phyloP scores from a whole-genome alignment of 2,888 invertebrate genomes.

The Gari tellinella region DNA sequence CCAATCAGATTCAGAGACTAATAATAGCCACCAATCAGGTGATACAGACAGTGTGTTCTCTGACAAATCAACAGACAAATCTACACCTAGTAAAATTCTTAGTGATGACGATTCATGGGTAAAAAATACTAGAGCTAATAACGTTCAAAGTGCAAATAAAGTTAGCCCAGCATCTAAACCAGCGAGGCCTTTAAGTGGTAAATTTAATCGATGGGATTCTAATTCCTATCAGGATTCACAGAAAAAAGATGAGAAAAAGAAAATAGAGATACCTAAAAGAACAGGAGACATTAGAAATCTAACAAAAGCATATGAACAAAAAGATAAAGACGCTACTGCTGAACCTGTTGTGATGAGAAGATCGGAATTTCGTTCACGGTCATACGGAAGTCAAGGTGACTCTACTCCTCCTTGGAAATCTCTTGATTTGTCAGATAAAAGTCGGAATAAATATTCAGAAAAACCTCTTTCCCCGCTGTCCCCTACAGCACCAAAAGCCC shows the following conservation, averaged over 20 bases:
- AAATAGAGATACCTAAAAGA: conserved; percentile 33
- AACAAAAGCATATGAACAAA: conserved; percentile 57
- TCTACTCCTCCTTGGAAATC: conserved; percentile 39
- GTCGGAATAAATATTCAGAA: conserved; percentile 26
- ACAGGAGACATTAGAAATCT: conserved; percentile 51
- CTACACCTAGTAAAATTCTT: conserved; percentile 49
- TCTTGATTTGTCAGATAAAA: conserved; percentile 47
- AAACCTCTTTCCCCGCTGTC: conserved; percentile 41
- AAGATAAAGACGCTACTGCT: conserved; percentile 49
- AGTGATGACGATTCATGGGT: conserved; percentile 56
- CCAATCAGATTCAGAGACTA: conserved; percentile 61
- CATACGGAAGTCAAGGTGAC: not conserved
- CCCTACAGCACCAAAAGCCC: conserved; percentile 51
- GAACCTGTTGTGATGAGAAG: conserved; percentile 25
- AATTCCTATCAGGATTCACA: conserved; percentile 48
- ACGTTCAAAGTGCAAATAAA: conserved; percentile 21
- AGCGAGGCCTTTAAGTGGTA: conserved; percentile 28
- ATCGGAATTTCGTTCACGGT: not conserved
- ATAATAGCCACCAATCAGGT: conserved; percentile 62
- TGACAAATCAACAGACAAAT: conserved; percentile 29
- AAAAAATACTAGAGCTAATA: conserved; percentile 23
- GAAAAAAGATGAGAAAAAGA: conserved; percentile 45
- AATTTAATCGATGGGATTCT: conserved; percentile 47
- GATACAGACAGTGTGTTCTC: conserved; percentile 63
- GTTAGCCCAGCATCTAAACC: conserved; percentile 9